These are phyloP conservation scores for Grammomys dolichurus DNA, from an alignment of 2,113 vertebrate genomes.

Conservation along the genomic window DNA sequence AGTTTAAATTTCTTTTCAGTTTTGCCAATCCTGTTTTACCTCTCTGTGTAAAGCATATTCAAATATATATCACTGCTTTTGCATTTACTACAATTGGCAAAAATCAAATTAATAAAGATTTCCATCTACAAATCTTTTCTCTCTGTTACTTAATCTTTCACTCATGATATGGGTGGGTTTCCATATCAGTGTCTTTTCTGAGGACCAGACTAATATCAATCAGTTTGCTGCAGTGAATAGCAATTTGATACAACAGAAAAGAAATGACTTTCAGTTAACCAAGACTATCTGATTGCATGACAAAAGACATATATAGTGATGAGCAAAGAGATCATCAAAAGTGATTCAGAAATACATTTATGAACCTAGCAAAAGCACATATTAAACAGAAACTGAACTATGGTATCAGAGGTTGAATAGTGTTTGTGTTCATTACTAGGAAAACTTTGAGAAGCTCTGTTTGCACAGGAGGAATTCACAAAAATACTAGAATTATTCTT, in stretches of 20 bases:
- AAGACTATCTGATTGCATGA: constrained; percentile 7
- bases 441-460: neutral
- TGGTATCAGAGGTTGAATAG: neutral
- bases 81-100: neutral
- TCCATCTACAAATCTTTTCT: neutral
- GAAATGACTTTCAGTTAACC: neutral
- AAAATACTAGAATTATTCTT: constrained; percentile 2
- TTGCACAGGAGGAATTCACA: neutral
- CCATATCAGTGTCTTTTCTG: neutral
- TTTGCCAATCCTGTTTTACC: neutral
- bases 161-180: neutral
- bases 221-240: neutral
- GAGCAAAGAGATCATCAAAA: neutral
- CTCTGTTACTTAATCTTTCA: neutral
- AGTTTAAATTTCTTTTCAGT: neutral
- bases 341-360: neutral
- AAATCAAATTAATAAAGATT: neutral
- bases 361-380: neutral
- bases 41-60: neutral
- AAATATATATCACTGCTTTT: neutral
- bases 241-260: neutral
- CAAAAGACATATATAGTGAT: neutral
- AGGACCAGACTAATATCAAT: neutral
- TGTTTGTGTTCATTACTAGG: neutral
- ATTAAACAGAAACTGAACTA: neutral